Conservation (phyloP, 2,888 invertebrate genomes). For the Rutpela maculata region DNA sequence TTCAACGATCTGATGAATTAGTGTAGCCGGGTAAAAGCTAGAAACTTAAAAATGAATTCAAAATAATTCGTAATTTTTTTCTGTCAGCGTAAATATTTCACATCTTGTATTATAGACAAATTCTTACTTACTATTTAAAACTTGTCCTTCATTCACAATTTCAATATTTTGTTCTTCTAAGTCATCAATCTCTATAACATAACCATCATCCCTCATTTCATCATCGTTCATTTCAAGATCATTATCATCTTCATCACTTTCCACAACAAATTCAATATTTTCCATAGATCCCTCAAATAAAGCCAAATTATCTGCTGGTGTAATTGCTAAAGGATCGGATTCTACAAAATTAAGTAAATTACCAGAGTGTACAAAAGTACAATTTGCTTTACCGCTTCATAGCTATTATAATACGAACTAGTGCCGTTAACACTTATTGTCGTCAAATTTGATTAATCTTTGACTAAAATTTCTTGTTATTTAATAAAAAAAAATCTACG, state of each 20-base stretch:
- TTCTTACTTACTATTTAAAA: background rate
- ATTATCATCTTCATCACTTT: conserved; percentile 33
- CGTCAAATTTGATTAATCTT: no score
- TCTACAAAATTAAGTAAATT: conserved; percentile 15
- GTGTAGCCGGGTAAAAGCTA: no score
- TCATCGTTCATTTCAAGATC: background rate
- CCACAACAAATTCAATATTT: conserved; percentile 41
- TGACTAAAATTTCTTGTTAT: no score
- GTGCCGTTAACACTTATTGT: no score
- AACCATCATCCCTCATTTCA: background rate
- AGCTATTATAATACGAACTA: no score
- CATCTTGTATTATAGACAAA: no score
- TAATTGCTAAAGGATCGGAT: conserved; percentile 21
- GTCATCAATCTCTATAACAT: conserved; percentile 9
- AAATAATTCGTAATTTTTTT: no score
- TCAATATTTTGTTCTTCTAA: background rate
- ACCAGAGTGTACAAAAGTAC: background rate
- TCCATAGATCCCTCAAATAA: conserved; percentile 28
- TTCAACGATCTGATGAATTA: no score
- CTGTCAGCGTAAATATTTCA: no score
- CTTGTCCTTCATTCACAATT: background rate
- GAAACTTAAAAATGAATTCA: no score
- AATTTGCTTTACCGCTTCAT: no score
- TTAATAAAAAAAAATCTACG: no score
- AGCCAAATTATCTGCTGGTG: conserved; percentile 1